These are phyloP conservation scores for Adelosebastes latens DNA, from an alignment of 2,797 vertebrate genomes.

Conservation along the genomic window DNA sequence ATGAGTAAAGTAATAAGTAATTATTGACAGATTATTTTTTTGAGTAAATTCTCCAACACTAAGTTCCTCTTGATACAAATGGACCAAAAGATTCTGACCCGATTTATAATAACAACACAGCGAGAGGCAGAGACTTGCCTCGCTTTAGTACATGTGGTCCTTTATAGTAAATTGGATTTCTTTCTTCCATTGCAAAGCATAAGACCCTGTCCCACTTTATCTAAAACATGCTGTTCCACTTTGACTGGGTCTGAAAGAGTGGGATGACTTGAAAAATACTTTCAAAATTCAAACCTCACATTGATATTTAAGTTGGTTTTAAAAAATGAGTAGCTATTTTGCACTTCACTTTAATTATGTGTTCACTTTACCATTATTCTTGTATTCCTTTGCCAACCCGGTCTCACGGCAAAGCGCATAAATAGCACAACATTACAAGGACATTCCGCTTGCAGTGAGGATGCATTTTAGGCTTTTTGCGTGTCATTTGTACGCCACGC, in stretches of 20 bases:
- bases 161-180: constrained; percentile 30
- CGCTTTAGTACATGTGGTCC: background rate
- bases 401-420: too few relatives aligned
- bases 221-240: constrained; percentile 22
- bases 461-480: too few relatives aligned
- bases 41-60: constrained; percentile 8
- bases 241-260: background rate
- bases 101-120: constrained; percentile 14
- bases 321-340: background rate
- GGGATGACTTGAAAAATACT: background rate
- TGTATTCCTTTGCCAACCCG: background rate
- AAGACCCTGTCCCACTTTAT: constrained; percentile 14
- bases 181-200: constrained; percentile 10
- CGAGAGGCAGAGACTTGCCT: constrained; percentile 3
- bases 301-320: constrained; percentile 1
- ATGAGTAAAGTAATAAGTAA: background rate
- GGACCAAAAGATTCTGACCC: background rate
- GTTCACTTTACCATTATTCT: background rate
- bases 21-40: background rate
- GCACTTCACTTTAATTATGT: background rate
- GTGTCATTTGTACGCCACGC: too few relatives aligned
- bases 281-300: constrained; percentile 18
- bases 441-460: too few relatives aligned
- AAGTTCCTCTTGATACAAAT: background rate
- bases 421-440: too few relatives aligned